Evolutionary conservation across 2,888 invertebrate genomes (phyloP), one percentile per base, ranked within the genome.

Genomic region (Schizotus pectinicornis): DNA sequence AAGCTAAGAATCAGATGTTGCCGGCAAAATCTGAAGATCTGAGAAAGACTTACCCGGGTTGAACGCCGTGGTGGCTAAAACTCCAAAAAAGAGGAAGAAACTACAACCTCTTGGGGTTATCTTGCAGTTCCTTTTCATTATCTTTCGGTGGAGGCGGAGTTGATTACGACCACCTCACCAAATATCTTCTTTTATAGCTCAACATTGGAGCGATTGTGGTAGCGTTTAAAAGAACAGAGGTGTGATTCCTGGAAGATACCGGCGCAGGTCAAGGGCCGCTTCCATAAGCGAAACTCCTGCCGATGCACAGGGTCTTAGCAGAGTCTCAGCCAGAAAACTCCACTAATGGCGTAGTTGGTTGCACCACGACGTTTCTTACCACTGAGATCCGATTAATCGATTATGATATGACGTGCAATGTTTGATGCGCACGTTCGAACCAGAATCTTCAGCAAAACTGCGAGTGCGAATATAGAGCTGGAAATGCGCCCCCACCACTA

Each of bases 111-210:
- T 8, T 3, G 12, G 39, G 39, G 39, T 43, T 14, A 3, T 3
- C 3, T 8, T 5, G 9, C 22, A 13, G 3, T 31, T 30, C 12
- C 22, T 13, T 37, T 37, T 53, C 42, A 31, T 53, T 51, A 36
- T 36, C 39, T 34, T 9, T 37, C 8, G 31, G 12, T 46, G 5
- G 30, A 60, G 61, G 64, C 66, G 67, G 63, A 64, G 51, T 7
- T 7, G 22, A 57, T 51, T 51, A 66, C 73, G 72, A 72, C 73
- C 71, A 50, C 53, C 52, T 59, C 64, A 56, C 56, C 65, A 70
- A 72, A 57, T 64, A 73, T 77, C 76, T 77, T 76, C 77, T 77
- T 70, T 77, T 78, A 75, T 77, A 77, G 52, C 76, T 74, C 67
- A 68, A 71, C 74, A 74, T 76, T 69, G 45, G 32, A 41, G 8